A percentile compares a stretch with the other conserved stretches of the same genome.
phyloP scores from a whole-genome alignment of 2,888 invertebrate species.

The Sinelater perroti region DNA sequence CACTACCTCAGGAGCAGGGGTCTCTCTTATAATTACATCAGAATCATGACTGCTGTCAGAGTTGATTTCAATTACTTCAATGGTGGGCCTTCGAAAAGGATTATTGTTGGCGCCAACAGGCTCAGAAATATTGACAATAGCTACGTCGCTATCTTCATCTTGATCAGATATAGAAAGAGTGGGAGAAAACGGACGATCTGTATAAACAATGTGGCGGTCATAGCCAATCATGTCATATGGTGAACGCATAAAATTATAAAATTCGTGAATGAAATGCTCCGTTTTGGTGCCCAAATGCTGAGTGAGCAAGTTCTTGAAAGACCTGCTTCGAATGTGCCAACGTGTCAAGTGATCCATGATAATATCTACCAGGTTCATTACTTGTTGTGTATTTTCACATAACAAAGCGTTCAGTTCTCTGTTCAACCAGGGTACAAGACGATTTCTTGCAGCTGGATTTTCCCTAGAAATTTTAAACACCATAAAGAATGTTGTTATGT shows the following conservation, averaged over 20 bases:
- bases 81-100: constrained; percentile 40
- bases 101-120: constrained; percentile 34
- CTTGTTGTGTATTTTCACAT: constrained; percentile 69
- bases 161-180: constrained; percentile 49
- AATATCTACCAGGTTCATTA: constrained; percentile 70
- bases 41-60: constrained; percentile 49
- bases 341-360: constrained; percentile 75
- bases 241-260: constrained; percentile 85
- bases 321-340: constrained; percentile 72
- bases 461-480: constrained; percentile 61
- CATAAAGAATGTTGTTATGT: not conserved
- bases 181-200: constrained; percentile 53
- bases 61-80: constrained; percentile 48
- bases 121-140: constrained; percentile 49
- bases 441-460: constrained; percentile 81
- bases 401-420: constrained; percentile 84
- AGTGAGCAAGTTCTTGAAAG: constrained; percentile 75
- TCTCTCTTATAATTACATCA: constrained; percentile 49
- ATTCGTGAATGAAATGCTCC: constrained; percentile 89
- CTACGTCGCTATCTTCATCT: constrained; percentile 57
- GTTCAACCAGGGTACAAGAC: constrained; percentile 88
- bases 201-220: constrained; percentile 76
- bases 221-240: constrained; percentile 88
- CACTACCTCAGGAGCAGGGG: constrained; percentile 46
- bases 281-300: constrained; percentile 77